Evolutionary conservation across 2,888 invertebrate species (phyloP).

Genomic region (Ferdinandea cuprea): DNA sequence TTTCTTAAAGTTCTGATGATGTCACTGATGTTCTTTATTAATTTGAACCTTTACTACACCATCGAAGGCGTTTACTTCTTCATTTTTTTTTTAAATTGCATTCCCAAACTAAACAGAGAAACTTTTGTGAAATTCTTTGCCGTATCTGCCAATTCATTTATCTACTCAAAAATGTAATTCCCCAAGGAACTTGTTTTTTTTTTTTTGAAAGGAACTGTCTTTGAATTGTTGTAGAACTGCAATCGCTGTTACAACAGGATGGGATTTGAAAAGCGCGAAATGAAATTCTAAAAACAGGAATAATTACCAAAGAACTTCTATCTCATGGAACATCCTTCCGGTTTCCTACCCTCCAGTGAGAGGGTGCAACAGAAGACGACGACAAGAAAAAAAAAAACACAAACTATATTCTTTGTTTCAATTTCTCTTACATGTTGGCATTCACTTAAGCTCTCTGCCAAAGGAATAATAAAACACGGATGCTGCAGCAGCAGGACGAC

Average conservation of each 20-base stretch:
- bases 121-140: too few species aligned
- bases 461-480: slow-evolving; percentile 50
- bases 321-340: not conserved
- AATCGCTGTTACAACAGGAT: slow-evolving; percentile 31
- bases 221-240: not conserved
- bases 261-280: slow-evolving; percentile 33
- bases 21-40: not conserved
- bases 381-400: not conserved
- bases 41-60: too few species aligned
- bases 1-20: not conserved
- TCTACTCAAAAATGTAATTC: not conserved
- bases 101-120: too few species aligned
- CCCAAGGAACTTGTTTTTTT: not conserved
- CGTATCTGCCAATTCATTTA: not conserved
- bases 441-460: slow-evolving; percentile 21
- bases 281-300: slow-evolving; percentile 27
- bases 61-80: too few species aligned
- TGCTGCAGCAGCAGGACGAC: slow-evolving; percentile 21
- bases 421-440: slow-evolving; percentile 34
- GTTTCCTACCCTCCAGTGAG: not conserved
- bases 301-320: slow-evolving; percentile 47
- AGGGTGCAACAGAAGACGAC: not conserved
- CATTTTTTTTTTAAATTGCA: not conserved
- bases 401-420: slow-evolving; percentile 39
- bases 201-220: too few species aligned